Evolutionary conservation across 2,113 vertebrate genomes (phyloP), one percentile per base, ranked within the genome.

Genomic region (Struthidea cinerea): DNA sequence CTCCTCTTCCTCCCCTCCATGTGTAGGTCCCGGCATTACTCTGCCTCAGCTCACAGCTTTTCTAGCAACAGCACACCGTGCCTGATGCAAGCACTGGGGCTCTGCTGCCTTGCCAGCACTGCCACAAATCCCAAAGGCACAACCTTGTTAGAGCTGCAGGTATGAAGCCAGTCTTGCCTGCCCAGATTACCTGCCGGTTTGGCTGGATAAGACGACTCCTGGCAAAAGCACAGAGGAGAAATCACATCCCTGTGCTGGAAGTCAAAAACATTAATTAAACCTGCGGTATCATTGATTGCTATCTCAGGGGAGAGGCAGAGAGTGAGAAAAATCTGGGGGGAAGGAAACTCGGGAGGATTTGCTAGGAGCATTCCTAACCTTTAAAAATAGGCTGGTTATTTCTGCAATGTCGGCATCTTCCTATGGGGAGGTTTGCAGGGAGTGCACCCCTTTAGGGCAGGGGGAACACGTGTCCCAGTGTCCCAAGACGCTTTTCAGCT

Each of bases 201-300:
- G 89, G 80, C 86, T 84, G 76, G 76, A 74, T 65, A 93, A 90
- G 63, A 74, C 7, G 6, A 73, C 55, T 93, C 50, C 90, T 97
- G 95, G 94, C 94, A 89, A 56, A 84, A 75, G 41, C 91, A 91
- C 84, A 94, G 95, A 93, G 47, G 24, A 91, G 84, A 92, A 95
- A 92, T 92, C 89, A 52, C 69, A 78, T 81, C 91, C 49, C 47
- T 89, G 60, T 74, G 86, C 86, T 94, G 79, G 50, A 86, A 97
- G 92, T 96, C 55, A 93, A 92, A 95, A 95, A 88, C 89, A 89
- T 63, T 96, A 94, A 95, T 95, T 96, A 94, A 97, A 97, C 82
- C 93, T 86, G 32, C 6, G 19, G 90, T 95, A 84, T 90, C 89
- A 19, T 22, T 92, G 96, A 92, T 97, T 77, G 46, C 28, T 96